Evolutionary conservation across 2,797 vertebrate species (phyloP), one percentile per base, ranked within the genome.

Genomic region (Morus bassanus): DNA sequence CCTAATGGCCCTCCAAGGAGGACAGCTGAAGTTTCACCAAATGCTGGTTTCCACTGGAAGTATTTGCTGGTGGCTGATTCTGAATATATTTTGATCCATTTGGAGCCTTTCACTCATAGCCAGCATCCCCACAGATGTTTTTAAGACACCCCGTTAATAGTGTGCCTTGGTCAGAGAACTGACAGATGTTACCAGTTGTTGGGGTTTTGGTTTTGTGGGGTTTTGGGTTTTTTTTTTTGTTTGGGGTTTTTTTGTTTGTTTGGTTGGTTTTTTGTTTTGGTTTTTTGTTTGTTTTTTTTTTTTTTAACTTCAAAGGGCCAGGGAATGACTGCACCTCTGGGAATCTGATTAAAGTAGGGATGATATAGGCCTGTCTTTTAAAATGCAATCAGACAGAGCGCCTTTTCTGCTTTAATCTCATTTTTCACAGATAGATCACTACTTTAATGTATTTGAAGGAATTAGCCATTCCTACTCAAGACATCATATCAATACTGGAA

Each of bases 351-450:
- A 88, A 89, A 81, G 33, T 50, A 45, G 45, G 33, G 31, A 33
- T 51, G 67, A 45, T 82, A 43, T 7, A 63, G 56, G 4, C 74
- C 35, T 87, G 57, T 61, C 83, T 91, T 93, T 81, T 83, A 73
- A 84, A 86, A 84, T 61, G 48, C 24, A 64, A 5, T 77, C 78
- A 94, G 85, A 24, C 74, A 91, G 45, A 73, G 24, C 2, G 2
- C 82, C 56, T 91, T 87, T 93, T 74, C 81, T 92, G 35, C 61
- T 84, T 84, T 81, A 91, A 48, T 93, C 75, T 96, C 28, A 59
- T 91, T 91, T 95, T 95, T 84, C 67, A 54, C 39, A 21, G 59
- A 31, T 73, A 95, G 50, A 73, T 78, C 64, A 12, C 48, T 72
- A 3, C 37, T 89, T 72, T 77, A 82, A 74, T 63, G 17, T 79